Conservation (phyloP, 53 echinoderm and acorn worm species). For the Holothuria scabra region DNA sequence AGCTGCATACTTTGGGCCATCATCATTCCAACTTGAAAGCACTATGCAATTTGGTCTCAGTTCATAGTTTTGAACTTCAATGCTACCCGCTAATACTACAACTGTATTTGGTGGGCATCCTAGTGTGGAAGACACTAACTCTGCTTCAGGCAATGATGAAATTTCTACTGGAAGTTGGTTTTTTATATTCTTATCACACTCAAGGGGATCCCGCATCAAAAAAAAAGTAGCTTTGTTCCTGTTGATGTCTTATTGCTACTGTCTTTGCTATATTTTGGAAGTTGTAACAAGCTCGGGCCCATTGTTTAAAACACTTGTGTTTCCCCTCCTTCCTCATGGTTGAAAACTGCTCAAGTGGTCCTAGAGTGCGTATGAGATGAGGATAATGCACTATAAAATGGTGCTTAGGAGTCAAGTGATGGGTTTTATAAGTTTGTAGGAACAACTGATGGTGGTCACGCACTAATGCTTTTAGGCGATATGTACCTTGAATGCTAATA, state of each 20-base stretch:
- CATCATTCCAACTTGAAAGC: too few relatives aligned
- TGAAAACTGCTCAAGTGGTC: constrained; percentile 41
- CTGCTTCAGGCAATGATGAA: too few relatives aligned
- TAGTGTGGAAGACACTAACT: too few relatives aligned
- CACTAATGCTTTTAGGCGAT: constrained; percentile 10
- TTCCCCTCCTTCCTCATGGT: constrained; percentile 52
- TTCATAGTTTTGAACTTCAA: too few relatives aligned
- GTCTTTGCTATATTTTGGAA: constrained; percentile 50
- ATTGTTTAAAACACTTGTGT: constrained; percentile 49
- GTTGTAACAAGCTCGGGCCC: constrained; percentile 17
- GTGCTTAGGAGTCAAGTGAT: constrained; percentile 55
- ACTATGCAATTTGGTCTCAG: too few relatives aligned
- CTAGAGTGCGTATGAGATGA: constrained; percentile 8
- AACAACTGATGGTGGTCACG: constrained; percentile 41
- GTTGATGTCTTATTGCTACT: constrained; percentile 40
- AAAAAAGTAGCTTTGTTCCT: background rate
- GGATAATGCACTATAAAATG: constrained; percentile 49
- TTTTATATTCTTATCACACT: too few relatives aligned
- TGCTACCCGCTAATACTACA: too few relatives aligned
- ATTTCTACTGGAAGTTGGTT: too few relatives aligned
- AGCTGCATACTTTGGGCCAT: too few relatives aligned
- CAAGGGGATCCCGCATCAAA: too few relatives aligned
- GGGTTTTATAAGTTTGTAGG: constrained; percentile 2
- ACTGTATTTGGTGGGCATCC: too few relatives aligned
- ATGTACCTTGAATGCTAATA: constrained; percentile 31